Evolutionary conservation across 2,797 vertebrate genomes (phyloP).

Genomic region (Leontopithecus rosalia): DNA sequence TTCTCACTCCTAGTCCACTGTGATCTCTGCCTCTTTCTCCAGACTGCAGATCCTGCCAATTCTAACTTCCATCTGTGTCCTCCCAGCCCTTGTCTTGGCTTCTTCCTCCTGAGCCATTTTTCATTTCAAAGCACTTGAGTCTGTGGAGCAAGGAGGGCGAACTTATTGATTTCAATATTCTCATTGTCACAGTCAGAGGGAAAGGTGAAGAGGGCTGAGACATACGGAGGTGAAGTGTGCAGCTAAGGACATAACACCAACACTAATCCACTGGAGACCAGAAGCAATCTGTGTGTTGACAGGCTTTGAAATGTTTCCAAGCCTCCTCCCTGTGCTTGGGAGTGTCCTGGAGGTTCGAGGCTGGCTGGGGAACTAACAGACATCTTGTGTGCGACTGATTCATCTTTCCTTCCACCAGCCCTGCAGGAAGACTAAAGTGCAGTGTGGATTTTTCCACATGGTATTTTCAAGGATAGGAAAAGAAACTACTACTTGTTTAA

Average conservation of each 20-base stretch:
- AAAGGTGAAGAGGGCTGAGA: constrained; percentile 59
- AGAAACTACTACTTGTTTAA: background rate
- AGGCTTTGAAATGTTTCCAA: constrained; percentile 19
- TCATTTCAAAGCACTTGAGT: constrained; percentile 47
- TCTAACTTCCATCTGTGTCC: background rate
- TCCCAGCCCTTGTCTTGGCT: constrained; percentile 14
- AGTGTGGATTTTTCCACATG: background rate
- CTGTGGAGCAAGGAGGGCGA: constrained; percentile 40
- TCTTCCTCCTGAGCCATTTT: constrained; percentile 7
- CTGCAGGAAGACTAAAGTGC: background rate
- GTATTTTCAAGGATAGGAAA: background rate
- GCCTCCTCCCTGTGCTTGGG: background rate
- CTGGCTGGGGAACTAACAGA: background rate
- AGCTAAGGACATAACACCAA: constrained; percentile 10
- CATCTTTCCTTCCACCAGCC: background rate
- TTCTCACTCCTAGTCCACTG: background rate
- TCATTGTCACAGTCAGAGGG: constrained; percentile 55
- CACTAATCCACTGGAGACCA: background rate
- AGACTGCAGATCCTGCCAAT: background rate
- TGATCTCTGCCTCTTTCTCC: background rate
- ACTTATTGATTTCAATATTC: constrained; percentile 54
- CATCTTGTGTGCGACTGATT: background rate
- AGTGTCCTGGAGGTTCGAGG: background rate
- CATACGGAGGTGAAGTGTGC: constrained; percentile 48
- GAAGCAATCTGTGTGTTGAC: background rate